Conservation (phyloP, 2,797 vertebrate genomes). For the Chrysocyon brachyurus region DNA sequence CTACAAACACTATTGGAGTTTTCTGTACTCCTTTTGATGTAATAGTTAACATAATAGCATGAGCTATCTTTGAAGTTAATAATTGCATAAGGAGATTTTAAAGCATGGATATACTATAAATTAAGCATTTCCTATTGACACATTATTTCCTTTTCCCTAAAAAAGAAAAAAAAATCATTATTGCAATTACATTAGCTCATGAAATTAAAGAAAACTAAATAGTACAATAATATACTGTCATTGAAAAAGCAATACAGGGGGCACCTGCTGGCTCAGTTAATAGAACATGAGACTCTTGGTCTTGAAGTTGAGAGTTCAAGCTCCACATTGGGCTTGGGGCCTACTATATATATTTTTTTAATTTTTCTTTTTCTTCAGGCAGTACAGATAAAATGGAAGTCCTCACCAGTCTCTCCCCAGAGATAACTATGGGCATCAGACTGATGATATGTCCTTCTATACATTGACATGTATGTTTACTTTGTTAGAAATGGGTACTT, state of each 20-base stretch:
- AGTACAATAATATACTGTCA: neutral
- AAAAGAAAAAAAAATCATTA: neutral
- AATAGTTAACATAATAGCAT: neutral
- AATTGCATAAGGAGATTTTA: slow-evolving; percentile 16
- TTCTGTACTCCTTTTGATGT: neutral
- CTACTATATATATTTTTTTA: too few relatives aligned
- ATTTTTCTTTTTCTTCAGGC: neutral
- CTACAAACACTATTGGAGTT: neutral
- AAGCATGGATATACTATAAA: neutral
- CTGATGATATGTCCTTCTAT: neutral
- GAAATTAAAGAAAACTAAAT: slow-evolving; percentile 16
- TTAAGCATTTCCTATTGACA: neutral
- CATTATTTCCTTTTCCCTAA: neutral
- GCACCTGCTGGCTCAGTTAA: neutral
- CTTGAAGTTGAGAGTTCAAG: too few relatives aligned
- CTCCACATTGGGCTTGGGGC: too few relatives aligned
- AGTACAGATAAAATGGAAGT: neutral
- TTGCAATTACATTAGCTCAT: neutral
- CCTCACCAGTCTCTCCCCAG: neutral
- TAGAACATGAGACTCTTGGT: too few relatives aligned
- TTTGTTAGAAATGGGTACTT: slow-evolving; percentile 50
- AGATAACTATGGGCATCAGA: neutral
- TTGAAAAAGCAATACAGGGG: neutral
- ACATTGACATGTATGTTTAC: neutral
- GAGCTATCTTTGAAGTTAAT: neutral